These are phyloP conservation scores for Ptiloglossa arizonensis DNA, from an alignment of 1,140 invertebrate species.

Conservation along the genomic window DNA sequence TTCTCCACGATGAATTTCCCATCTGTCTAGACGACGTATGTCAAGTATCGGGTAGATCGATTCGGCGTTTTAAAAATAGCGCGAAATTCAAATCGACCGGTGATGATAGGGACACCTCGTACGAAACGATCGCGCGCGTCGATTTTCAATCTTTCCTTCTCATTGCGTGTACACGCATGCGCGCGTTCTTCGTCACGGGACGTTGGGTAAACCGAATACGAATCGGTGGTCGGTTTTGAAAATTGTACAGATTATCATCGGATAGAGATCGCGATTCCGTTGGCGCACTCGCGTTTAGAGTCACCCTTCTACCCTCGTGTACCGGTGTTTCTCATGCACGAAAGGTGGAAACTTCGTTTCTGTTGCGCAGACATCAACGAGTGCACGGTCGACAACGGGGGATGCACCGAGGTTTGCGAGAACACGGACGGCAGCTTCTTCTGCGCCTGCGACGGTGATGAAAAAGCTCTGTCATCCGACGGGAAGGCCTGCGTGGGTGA, in stretches of 20 bases:
- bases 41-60: no score
- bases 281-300: not conserved
- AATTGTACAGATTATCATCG: constrained; percentile 27
- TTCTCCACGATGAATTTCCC: no score
- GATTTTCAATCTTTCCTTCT: no score
- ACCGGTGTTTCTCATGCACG: not conserved
- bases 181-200: not conserved
- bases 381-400: constrained; percentile 85
- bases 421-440: constrained; percentile 86
- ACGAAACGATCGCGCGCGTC: no score
- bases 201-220: not conserved
- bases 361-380: constrained; percentile 86
- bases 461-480: constrained; percentile 74
- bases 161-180: no score
- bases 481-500: constrained; percentile 78
- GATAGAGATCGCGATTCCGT: not conserved
- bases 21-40: no score
- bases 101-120: no score
- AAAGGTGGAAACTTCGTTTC: not conserved
- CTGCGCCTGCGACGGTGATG: constrained; percentile 83
- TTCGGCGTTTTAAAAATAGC: no score
- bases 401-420: constrained; percentile 86
- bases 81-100: no score
- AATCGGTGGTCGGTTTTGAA: not conserved
- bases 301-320: no score